Evolutionary conservation across 2,113 vertebrate species (phyloP), one percentile per base, ranked within the genome.

Genomic region (Salvelinus fontinalis): DNA sequence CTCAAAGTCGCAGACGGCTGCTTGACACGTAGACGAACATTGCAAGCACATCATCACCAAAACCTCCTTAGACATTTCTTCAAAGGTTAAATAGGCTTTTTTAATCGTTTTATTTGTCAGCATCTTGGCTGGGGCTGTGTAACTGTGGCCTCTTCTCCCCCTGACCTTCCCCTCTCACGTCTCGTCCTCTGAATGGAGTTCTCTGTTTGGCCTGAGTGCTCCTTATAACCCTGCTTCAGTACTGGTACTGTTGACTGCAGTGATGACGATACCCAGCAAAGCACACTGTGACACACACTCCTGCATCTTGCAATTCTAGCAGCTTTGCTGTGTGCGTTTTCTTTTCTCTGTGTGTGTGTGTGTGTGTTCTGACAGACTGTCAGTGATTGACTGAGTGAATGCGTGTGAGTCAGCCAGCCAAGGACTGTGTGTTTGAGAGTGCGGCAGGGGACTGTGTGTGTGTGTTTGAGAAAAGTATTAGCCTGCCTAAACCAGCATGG

Each of bases 241-340:
- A 12, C 13, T 9, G 48, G 13, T 39, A 44, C 39, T 11, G 14
- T 13, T 14, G 71, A 8, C 51, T 73, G 39, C 39, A 44, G 39
- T 11, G 9, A 12, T 44, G 9, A 12, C 39, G 3, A 44, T 3
- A 44, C 39, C 9, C 39, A 44, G 39, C 39, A 8, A 8, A 39
- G 34, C 39, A 39, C 39, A 82, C 49, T 44, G 39, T 44, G 9
- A 77, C 70, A 70, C 68, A 70, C 59, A 70, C 71, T 54, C 78
- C 79, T 84, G 76, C 84, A 84, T 85, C 73, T 69, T 48, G 68
- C 81, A 83, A 71, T 73, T 66, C 22, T 67, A 59, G 54, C 74
- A 80, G 54, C 74, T n/a, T 60, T 34, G 34, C 14, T 44, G 67
- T 79, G 75, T 78, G 44, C 78, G 11, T 76, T 44, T 11, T 34